phyloP scores from a whole-genome alignment of 2,113 vertebrate genomes.

The Anhinga anhinga region DNA sequence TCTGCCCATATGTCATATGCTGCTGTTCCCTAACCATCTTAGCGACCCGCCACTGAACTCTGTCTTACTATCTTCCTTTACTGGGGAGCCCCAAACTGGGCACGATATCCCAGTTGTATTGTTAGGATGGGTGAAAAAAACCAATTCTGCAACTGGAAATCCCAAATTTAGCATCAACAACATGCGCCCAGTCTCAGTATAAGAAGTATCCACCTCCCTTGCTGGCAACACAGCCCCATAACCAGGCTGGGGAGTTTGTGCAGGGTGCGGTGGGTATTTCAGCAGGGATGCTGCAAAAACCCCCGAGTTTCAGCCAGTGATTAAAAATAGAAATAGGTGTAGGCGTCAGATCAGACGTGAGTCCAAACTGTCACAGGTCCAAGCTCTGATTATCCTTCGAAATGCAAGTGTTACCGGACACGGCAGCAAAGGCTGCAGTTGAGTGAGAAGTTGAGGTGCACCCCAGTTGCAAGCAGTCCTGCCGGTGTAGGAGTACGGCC shows the following conservation, averaged over 20 bases:
- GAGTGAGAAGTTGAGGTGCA: fast-evolving
- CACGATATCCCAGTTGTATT: neutral
- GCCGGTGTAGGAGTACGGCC: neutral
- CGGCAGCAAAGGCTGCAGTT: neutral
- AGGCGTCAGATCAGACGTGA: neutral
- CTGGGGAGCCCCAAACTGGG: neutral
- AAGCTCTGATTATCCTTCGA: neutral
- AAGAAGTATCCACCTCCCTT: neutral
- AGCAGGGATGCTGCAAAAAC: neutral
- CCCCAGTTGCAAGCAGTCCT: fast-evolving
- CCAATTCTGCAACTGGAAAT: neutral
- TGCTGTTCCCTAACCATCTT: neutral
- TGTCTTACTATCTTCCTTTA: neutral
- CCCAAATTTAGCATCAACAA: neutral
- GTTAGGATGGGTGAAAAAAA: neutral
- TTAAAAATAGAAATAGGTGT: neutral
- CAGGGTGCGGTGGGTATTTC: neutral
- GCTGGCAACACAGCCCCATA: neutral
- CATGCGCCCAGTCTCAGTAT: fast-evolving
- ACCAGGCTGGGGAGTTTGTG: neutral
- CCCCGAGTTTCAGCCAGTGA: neutral
- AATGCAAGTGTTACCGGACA: neutral
- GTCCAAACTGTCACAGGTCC: neutral
- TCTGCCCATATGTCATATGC: fast-evolving
- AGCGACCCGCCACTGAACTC: neutral